Evolutionary conservation across 2,888 invertebrate genomes (phyloP).

Genomic region (Hirtodrosophila duncani): DNA sequence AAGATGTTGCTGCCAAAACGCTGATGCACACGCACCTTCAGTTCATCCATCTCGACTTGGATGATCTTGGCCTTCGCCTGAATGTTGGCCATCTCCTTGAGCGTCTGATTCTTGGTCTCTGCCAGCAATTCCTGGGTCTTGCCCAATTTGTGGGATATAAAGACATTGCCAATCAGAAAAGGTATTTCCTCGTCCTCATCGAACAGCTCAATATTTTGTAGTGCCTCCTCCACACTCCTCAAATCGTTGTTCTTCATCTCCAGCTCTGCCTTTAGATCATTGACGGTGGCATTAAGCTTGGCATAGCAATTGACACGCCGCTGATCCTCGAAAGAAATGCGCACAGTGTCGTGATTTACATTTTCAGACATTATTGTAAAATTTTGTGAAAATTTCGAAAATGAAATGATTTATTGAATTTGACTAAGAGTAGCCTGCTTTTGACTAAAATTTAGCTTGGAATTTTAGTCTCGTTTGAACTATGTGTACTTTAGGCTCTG

Average conservation of each 20-base stretch:
- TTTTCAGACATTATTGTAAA: constrained; percentile 76
- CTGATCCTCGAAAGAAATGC: constrained; percentile 97
- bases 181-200: constrained; percentile 89
- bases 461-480: too few species aligned
- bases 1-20: constrained; percentile 99
- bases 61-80: constrained; percentile 85
- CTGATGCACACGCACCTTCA: constrained; percentile 95
- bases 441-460: too few species aligned
- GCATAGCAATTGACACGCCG: constrained; percentile 98
- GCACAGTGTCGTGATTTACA: constrained; percentile 86
- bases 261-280: constrained; percentile 92
- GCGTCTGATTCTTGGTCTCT: constrained; percentile 85
- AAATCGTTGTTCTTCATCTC: constrained; percentile 92
- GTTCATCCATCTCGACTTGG: constrained; percentile 86
- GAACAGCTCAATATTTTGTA: constrained; percentile 88
- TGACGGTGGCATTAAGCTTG: constrained; percentile 92
- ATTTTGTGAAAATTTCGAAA: constrained; percentile 24
- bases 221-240: constrained; percentile 95
- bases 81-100: constrained; percentile 85
- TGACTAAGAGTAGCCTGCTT: constrained; percentile 50
- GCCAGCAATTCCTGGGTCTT: constrained; percentile 88
- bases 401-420: constrained; percentile 29
- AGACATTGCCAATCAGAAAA: constrained; percentile 93
- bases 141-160: constrained; percentile 87
- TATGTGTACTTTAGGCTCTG: not conserved